phyloP scores from a whole-genome alignment of 64 coral and sea anemone species.

The Porites australiensis region DNA sequence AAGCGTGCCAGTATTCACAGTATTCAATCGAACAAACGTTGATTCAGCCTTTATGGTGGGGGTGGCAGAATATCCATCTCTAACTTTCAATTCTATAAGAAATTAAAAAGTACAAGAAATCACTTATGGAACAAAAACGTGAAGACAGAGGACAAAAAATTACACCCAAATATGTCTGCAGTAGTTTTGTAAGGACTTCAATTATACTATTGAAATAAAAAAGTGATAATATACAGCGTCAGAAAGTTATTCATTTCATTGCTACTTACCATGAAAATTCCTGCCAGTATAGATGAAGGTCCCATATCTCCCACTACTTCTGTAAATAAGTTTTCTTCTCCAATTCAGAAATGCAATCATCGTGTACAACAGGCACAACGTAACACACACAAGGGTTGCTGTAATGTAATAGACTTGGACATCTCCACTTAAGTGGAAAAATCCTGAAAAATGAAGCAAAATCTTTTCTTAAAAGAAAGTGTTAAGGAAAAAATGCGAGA shows the following conservation, averaged over 20 bases:
- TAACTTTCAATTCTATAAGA: neutral
- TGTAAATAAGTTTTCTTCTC: neutral
- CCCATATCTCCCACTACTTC: neutral
- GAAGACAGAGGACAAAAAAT: too few relatives aligned
- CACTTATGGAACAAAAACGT: too few relatives aligned
- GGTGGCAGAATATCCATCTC: neutral
- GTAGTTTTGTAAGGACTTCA: too few relatives aligned
- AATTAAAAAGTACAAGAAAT: neutral
- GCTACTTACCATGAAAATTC: neutral
- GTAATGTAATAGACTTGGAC: neutral
- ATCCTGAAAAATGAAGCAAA: neutral
- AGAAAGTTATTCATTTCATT: too few relatives aligned
- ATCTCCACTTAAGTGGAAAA: neutral
- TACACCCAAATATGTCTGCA: too few relatives aligned
- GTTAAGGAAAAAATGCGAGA: too few relatives aligned
- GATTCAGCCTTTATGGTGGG: too few relatives aligned
- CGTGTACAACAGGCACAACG: neutral
- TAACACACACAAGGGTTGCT: neutral
- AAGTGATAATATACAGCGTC: too few relatives aligned
- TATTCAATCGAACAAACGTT: neutral
- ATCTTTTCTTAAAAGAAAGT: too few relatives aligned
- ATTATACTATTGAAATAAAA: too few relatives aligned
- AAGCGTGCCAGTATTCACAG: neutral
- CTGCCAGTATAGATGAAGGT: neutral
- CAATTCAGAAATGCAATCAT: neutral